A percentile compares a stretch with the other conserved stretches of the same genome.
Conservation (phyloP, 2,888 invertebrate species). For the Nomada lathburiana region DNA sequence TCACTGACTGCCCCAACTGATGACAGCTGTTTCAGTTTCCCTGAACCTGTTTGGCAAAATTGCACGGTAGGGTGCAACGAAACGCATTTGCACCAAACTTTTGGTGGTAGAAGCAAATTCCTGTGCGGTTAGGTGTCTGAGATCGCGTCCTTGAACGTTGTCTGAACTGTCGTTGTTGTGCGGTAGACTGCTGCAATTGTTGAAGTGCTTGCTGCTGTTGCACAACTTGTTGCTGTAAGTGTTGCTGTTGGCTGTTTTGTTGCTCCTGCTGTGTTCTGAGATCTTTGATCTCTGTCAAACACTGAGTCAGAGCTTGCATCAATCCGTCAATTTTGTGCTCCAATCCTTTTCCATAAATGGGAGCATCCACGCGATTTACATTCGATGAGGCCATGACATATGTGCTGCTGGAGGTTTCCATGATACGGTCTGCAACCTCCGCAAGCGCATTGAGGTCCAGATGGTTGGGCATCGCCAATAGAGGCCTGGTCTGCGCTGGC, state of each 20-base stretch:
- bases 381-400: too few relatives aligned
- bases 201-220: too few relatives aligned
- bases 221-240: neutral
- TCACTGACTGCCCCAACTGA: neutral
- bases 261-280: neutral
- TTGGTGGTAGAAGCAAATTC: neutral
- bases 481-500: neutral
- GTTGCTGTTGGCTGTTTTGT: neutral
- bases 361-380: too few relatives aligned
- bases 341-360: neutral
- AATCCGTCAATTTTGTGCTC: neutral
- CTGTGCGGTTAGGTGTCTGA: neutral
- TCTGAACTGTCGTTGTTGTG: neutral
- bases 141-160: neutral
- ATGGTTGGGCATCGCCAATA: neutral
- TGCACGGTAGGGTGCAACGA: neutral
- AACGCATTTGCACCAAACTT: neutral
- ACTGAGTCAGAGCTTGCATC: neutral
- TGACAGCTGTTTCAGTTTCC: too few relatives aligned
- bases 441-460: neutral
- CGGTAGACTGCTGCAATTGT: too few relatives aligned
- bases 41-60: neutral
- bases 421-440: too few relatives aligned
- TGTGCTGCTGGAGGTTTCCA: too few relatives aligned
- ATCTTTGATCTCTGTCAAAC: neutral